Evolutionary conservation across 2,797 vertebrate species (phyloP).

Genomic region (Darevskia nairensis): DNA sequence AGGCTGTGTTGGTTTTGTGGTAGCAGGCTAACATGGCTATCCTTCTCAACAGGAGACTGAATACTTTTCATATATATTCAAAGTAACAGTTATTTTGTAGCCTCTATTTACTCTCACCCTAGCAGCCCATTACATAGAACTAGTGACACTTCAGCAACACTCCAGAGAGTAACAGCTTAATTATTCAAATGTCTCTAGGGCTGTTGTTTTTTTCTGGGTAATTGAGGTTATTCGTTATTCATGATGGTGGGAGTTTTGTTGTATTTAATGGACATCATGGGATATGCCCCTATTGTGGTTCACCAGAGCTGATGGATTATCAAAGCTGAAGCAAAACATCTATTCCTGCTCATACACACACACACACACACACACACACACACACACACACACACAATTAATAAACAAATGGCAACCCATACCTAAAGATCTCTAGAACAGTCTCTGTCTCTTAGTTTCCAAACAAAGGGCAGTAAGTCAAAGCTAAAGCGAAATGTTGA

Average conservation of each 20-base stretch:
- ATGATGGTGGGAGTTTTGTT: slow-evolving; percentile 57
- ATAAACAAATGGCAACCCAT: slow-evolving; percentile 50
- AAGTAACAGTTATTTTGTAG: slow-evolving; percentile 59
- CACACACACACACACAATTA: slow-evolving; percentile 2
- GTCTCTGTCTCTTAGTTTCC: slow-evolving; percentile 41
- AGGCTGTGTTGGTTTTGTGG: no score
- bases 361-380: not conserved
- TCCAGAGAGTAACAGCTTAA: slow-evolving; percentile 63
- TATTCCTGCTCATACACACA: slow-evolving; percentile 8
- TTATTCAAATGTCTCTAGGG: slow-evolving; percentile 61
- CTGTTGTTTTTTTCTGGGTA: slow-evolving; percentile 59
- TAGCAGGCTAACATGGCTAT: no score
- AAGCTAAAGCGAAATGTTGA: not conserved
- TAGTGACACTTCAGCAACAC: slow-evolving; percentile 54
- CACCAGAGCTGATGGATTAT: slow-evolving; percentile 50
- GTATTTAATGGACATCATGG: slow-evolving; percentile 59
- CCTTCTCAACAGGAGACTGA: not conserved
- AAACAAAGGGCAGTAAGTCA: slow-evolving; percentile 59
- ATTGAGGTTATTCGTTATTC: slow-evolving; percentile 71
- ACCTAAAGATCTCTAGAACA: slow-evolving; percentile 51
- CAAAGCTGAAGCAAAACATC: slow-evolving; percentile 34
- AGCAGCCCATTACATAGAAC: slow-evolving; percentile 62
- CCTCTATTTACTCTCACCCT: slow-evolving; percentile 65
- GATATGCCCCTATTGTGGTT: slow-evolving; percentile 55
- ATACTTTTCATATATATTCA: slow-evolving; percentile 60